Conservation (phyloP, 2,888 invertebrate genomes). For the Erebia palarica region DNA sequence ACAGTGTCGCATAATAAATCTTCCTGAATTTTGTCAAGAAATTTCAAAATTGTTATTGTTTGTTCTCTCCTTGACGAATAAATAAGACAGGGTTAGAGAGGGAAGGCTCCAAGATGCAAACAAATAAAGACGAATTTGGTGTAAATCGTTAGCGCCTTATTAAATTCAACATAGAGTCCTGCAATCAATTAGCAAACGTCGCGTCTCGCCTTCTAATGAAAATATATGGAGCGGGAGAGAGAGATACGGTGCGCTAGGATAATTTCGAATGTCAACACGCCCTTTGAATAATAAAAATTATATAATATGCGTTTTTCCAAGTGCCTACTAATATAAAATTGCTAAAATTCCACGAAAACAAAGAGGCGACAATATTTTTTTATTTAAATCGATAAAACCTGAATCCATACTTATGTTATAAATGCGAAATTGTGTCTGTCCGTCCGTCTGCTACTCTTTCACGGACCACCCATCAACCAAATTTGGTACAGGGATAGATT, state of each 20-base stretch:
- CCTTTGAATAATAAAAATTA: constrained; percentile 15
- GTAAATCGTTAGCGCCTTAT: constrained; percentile 47
- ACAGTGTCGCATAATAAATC: no score
- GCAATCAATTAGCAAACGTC: constrained; percentile 61
- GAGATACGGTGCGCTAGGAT: constrained; percentile 35
- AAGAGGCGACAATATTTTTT: neutral
- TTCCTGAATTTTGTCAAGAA: neutral
- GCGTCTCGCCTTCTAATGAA: constrained; percentile 53
- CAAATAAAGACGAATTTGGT: constrained; percentile 27
- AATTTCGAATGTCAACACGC: constrained; percentile 29
- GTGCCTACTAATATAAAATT: neutral
- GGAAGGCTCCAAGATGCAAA: neutral
- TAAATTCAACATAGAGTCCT: constrained; percentile 63
- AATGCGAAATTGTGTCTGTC: no score
- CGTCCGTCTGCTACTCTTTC: no score
- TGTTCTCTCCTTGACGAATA: neutral
- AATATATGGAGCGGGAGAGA: constrained; percentile 49
- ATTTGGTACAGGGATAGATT: no score
- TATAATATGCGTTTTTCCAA: neutral
- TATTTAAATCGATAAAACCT: no score
- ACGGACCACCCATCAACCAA: no score
- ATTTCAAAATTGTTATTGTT: neutral
- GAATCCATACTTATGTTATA: no score
- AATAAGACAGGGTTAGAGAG: neutral
- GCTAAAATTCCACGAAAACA: neutral